A percentile compares a stretch with the other conserved stretches of the same genome.
Evolutionary conservation across 2,797 vertebrate genomes (phyloP).

Genomic region (Gobio occitaniae): DNA sequence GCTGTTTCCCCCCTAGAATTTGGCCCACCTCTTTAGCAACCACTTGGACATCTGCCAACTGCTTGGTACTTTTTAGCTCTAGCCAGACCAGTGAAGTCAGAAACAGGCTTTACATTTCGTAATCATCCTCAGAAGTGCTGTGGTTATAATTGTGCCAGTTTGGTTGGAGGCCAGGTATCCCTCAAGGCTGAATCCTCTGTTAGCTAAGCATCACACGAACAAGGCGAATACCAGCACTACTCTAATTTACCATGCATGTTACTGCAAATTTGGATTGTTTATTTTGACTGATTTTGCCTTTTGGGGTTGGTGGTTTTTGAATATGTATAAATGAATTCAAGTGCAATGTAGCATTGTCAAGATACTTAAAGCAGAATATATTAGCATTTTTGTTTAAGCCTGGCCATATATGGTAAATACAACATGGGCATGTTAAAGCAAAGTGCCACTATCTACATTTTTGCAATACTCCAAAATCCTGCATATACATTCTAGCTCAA

Average conservation of each 20-base stretch:
- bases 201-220: constrained; percentile 13
- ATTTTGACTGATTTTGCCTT: not conserved
- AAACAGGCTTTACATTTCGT: constrained; percentile 38
- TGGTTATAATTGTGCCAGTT: too few species aligned
- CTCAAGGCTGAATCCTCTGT: constrained; percentile 14
- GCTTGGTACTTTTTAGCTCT: constrained; percentile 13
- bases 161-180: constrained; percentile 31
- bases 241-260: not conserved
- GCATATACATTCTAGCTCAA: not conserved
- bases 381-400: not conserved
- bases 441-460: not conserved
- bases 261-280: not conserved
- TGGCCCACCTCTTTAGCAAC: constrained; percentile 29
- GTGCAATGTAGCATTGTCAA: not conserved
- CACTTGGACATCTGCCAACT: constrained; percentile 29
- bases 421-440: not conserved
- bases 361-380: not conserved
- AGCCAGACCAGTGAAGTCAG: constrained; percentile 13
- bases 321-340: not conserved
- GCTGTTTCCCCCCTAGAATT: constrained; percentile 5
- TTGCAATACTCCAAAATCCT: not conserved
- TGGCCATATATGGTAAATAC: not conserved
- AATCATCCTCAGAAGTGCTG: constrained; percentile 6
- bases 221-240: not conserved
- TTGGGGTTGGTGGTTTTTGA: not conserved